Conservation (phyloP, 1,140 invertebrate genomes). For the Apis cerana region DNA sequence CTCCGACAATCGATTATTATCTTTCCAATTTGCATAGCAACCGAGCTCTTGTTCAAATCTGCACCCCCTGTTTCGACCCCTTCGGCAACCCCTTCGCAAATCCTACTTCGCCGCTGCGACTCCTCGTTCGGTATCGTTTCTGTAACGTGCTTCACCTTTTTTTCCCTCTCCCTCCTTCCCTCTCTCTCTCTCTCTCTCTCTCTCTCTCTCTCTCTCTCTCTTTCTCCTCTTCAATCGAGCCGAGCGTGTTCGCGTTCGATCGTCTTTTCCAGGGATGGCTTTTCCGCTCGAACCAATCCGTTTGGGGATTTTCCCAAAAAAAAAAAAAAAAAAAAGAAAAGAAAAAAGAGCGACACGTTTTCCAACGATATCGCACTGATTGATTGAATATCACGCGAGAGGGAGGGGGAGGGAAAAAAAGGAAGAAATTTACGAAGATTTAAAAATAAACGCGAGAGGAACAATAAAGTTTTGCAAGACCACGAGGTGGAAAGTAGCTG, state of each 20-base stretch:
- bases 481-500: conserved; percentile 27
- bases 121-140: conserved; percentile 65
- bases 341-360: background rate
- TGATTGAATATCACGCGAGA: background rate
- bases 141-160: conserved; percentile 49
- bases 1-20: conserved; percentile 81
- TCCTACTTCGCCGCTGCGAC: conserved; percentile 67
- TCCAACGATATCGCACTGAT: background rate
- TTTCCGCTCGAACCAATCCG: background rate
- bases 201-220: background rate
- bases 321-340: no score
- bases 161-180: background rate
- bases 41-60: conserved; percentile 77
- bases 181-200: no score
- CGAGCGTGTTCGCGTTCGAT: conserved; percentile 50
- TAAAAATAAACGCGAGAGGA: background rate
- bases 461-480: background rate
- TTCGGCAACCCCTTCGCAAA: conserved; percentile 74
- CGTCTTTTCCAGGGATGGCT: conserved; percentile 52
- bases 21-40: conserved; percentile 82
- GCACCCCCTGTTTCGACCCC: conserved; percentile 71
- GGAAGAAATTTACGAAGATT: background rate
- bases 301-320: background rate
- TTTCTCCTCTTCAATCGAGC: conserved; percentile 12
- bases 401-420: no score